A percentile compares a stretch with the other conserved stretches of the same genome.
Conservation (phyloP, 2,888 invertebrate species). For the Ceratothoa steindachneri region DNA sequence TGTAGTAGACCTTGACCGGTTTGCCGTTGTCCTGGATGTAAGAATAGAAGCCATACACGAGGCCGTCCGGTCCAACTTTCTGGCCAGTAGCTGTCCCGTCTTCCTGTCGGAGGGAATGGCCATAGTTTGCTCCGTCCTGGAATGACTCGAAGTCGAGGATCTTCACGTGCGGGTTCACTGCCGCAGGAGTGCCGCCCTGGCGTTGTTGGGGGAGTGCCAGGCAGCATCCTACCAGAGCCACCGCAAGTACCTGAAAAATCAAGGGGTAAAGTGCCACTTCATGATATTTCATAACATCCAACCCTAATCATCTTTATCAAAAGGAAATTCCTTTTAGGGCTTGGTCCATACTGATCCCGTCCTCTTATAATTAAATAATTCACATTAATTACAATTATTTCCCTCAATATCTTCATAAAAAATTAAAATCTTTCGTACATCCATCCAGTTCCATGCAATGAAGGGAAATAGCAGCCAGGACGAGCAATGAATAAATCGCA, state of each 20-base stretch:
- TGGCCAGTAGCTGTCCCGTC: slow-evolving; percentile 43
- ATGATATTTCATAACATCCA: not conserved
- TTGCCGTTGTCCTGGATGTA: slow-evolving; percentile 39
- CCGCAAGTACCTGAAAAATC: slow-evolving; percentile 25
- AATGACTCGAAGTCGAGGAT: slow-evolving; percentile 44
- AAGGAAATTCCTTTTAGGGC: too few relatives aligned
- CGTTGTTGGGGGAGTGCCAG: slow-evolving; percentile 34
- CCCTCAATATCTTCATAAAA: too few relatives aligned
- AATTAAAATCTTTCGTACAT: too few relatives aligned
- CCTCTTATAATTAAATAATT: too few relatives aligned
- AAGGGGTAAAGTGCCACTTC: not conserved
- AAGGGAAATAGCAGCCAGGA: too few relatives aligned
- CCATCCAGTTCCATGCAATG: too few relatives aligned
- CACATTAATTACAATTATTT: too few relatives aligned
- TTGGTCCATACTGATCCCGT: too few relatives aligned
- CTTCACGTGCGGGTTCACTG: slow-evolving; percentile 32
- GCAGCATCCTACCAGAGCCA: slow-evolving; percentile 27
- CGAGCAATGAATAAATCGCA: too few relatives aligned
- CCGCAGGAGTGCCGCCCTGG: slow-evolving; percentile 8
- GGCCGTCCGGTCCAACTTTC: slow-evolving; percentile 42
- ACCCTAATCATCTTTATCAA: too few relatives aligned
- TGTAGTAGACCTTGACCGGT: slow-evolving; percentile 43
- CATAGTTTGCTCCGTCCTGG: slow-evolving; percentile 42
- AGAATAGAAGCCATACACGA: slow-evolving; percentile 45
- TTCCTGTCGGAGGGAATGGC: slow-evolving; percentile 41